Conservation (phyloP, 1,140 invertebrate genomes). For the Hylaeus volcanicus region DNA sequence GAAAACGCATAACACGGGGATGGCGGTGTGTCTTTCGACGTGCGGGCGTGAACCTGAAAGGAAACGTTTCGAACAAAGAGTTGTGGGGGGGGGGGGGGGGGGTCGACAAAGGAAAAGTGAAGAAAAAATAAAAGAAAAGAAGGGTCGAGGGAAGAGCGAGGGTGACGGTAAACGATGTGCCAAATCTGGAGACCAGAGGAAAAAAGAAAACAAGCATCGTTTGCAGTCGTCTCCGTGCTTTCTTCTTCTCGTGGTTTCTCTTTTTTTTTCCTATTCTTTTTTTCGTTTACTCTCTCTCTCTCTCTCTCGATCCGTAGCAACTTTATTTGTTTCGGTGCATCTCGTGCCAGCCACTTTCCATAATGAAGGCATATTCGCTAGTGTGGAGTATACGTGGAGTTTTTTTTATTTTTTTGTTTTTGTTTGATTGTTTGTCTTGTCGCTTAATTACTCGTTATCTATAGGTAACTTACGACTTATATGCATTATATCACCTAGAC, state of each 20-base stretch:
- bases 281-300: slow-evolving; percentile 45
- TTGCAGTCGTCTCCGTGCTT: slow-evolving; percentile 19
- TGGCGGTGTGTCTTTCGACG: neutral
- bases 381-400: slow-evolving; percentile 69
- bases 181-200: slow-evolving; percentile 51
- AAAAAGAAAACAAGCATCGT: slow-evolving; percentile 19
- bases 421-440: slow-evolving; percentile 35
- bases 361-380: slow-evolving; percentile 74
- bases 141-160: neutral
- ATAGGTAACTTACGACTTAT: slow-evolving; percentile 70
- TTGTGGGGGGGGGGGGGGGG: neutral
- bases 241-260: slow-evolving; percentile 42
- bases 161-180: slow-evolving; percentile 17
- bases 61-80: neutral
- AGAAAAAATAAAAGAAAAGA: neutral
- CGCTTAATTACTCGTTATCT: slow-evolving; percentile 69
- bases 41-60: slow-evolving; percentile 16
- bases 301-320: slow-evolving; percentile 67
- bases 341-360: slow-evolving; percentile 71
- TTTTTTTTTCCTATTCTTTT: slow-evolving; percentile 16
- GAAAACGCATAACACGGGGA: neutral
- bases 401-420: slow-evolving; percentile 65
- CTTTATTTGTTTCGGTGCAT: slow-evolving; percentile 75
- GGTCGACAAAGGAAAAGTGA: neutral
- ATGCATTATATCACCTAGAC: slow-evolving; percentile 70